Evolutionary conservation across 2,113 vertebrate genomes (phyloP), one percentile per base, ranked within the genome.

Genomic region (Elephantulus edwardii): DNA sequence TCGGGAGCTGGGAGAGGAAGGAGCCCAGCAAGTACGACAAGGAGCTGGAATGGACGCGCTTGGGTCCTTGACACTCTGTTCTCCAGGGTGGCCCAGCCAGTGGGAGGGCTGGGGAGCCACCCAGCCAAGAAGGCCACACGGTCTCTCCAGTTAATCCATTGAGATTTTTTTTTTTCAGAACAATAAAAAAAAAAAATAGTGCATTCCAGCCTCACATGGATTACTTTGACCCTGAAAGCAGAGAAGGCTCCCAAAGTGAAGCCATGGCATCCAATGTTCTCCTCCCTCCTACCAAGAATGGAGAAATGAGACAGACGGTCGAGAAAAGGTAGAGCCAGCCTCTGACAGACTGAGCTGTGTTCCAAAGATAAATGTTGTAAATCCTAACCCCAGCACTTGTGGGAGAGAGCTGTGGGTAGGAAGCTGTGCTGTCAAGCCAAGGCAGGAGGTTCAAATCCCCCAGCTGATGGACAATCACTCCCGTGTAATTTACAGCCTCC

Each of bases 1-100:
- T 2, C 2, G 58, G 44, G 56, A 38, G 35, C 35, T 11, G 11
- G 38, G 14, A 17, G 30, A 6, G 68, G 16, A 16, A 48, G 68
- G 30, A 16, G 5, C 28, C n/a, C 0, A 10, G 30, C 0, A 2
- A 6, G 52, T 26, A 26, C 46, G 13, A 2, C 0, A 3, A 12
- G 68, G 33, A 54, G n/a, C 0, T 2, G 8, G 16, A 2, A 0
- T 0, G 2, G 22, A 35, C 16, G n/a, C 40, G 12, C 0, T 2
- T 8, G 35, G 40, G 2, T 33, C 30, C 11, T 2, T 9, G 22
- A 3, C 1, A 20, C 12, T 16, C 64, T 1, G 46, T 28, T 7
- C 58, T n/a, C 58, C 58, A 60, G 58, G 48, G 58, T 28, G 9
- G 10, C 7, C 52, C 79, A 38, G 40, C 16, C 20, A 7, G 13